Evolutionary conservation across 2,113 vertebrate species (phyloP).

Genomic region (Lagopus leucura): DNA sequence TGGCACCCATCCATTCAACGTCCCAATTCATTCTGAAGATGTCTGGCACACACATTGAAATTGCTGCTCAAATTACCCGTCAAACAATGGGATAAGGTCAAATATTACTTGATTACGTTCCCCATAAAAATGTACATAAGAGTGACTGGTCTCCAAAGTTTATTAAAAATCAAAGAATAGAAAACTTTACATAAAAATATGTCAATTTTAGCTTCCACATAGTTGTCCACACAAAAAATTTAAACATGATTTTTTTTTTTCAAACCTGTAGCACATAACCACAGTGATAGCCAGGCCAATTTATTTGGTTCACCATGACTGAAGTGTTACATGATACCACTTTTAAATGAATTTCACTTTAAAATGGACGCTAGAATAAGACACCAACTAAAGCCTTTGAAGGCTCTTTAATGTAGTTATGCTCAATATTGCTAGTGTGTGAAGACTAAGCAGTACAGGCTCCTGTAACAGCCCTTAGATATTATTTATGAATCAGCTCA

Average conservation of each 20-base stretch:
- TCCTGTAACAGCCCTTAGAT: conserved; percentile 78
- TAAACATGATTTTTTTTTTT: conserved; percentile 74
- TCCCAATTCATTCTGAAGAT: not conserved
- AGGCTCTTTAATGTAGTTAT: conserved; percentile 64
- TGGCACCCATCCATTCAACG: not conserved
- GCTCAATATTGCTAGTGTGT: conserved; percentile 78
- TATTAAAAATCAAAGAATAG: conserved; percentile 99
- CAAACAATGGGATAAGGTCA: not conserved
- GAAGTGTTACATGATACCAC: conserved; percentile 71
- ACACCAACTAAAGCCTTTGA: conserved; percentile 34
- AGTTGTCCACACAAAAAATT: conserved; percentile 79
- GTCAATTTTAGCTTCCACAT: conserved; percentile 83
- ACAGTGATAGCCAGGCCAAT: conserved; percentile 80
- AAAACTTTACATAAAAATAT: conserved; percentile 99
- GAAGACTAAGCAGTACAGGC: conserved; percentile 75
- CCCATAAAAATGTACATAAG: not conserved
- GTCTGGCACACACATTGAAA: not conserved
- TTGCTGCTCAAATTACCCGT: not conserved
- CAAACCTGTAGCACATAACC: conserved; percentile 75
- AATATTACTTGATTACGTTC: not conserved
- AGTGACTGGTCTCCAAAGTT: conserved; percentile 86
- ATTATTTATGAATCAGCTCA: conserved; percentile 76
- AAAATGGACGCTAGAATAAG: conserved; percentile 68
- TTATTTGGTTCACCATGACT: conserved; percentile 71
- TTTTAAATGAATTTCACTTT: conserved; percentile 59